Conservation (phyloP, 2,888 invertebrate species). For the Eubasilissa splendida region DNA sequence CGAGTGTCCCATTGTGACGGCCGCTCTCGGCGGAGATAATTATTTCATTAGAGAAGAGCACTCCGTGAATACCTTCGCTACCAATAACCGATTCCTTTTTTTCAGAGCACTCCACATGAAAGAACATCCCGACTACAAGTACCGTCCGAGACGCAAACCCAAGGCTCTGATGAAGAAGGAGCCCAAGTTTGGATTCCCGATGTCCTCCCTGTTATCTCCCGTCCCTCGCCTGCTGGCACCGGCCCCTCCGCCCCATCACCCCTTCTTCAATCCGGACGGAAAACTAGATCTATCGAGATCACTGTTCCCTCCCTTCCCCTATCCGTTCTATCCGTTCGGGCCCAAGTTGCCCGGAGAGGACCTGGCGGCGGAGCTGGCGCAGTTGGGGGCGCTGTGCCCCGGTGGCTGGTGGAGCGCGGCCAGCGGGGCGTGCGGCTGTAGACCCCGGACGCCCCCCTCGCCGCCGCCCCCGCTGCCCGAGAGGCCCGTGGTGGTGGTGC, state of each 20-base stretch:
- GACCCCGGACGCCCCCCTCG: conserved; percentile 66
- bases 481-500: conserved; percentile 74
- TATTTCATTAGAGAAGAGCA: conserved; percentile 1
- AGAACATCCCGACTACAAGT: conserved; percentile 94
- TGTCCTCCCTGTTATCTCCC: conserved; percentile 77
- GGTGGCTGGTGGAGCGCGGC: conserved; percentile 63
- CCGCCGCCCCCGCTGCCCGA: conserved; percentile 62
- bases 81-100: conserved; percentile 59
- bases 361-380: conserved; percentile 80
- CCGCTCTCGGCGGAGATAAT: conserved; percentile 17
- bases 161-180: conserved; percentile 89
- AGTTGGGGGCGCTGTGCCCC: conserved; percentile 68
- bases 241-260: conserved; percentile 70
- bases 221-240: conserved; percentile 70
- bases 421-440: conserved; percentile 69
- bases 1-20: conserved; percentile 23
- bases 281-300: conserved; percentile 79
- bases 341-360: conserved; percentile 73
- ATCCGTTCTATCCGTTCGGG: conserved; percentile 79
- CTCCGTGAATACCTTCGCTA: too few species aligned
- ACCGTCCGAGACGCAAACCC: conserved; percentile 89
- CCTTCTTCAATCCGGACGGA: conserved; percentile 69
- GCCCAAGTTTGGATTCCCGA: conserved; percentile 80
- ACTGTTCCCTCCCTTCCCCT: conserved; percentile 81
- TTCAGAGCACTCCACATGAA: conserved; percentile 93